Percentiles rank a stretch among this genome's conserved stretches.
Conservation (phyloP, 2,113 vertebrate species). For the Urocitellus parryii region DNA sequence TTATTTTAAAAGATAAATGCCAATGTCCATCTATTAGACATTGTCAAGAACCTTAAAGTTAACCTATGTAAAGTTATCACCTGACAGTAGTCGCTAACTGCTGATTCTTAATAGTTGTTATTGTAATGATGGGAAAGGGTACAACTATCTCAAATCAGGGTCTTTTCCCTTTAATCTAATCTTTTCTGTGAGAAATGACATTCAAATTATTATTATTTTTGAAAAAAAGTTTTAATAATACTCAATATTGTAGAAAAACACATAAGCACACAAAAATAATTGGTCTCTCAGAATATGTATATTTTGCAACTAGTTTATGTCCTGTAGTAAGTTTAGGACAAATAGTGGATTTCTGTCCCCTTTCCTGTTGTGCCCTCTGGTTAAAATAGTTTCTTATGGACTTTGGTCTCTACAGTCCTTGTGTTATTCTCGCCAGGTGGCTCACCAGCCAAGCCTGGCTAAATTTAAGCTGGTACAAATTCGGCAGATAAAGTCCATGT, state of each 20-base stretch:
- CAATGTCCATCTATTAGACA: not conserved
- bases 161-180: not conserved
- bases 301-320: not conserved
- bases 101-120: not conserved
- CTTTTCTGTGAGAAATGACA: conserved; percentile 36
- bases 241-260: not conserved
- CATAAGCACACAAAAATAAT: not conserved
- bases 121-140: not conserved
- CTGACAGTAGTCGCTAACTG: not conserved
- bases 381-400: not conserved
- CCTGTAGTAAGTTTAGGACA: not conserved
- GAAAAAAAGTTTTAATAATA: not conserved
- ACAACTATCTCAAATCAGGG: not conserved
- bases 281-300: not conserved
- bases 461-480: not conserved
- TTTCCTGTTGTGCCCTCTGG: not conserved
- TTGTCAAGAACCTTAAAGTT: not conserved
- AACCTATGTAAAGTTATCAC: not conserved
- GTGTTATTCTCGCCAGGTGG: not conserved
- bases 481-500: not conserved
- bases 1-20: conserved; percentile 25
- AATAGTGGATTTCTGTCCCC: not conserved
- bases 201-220: not conserved
- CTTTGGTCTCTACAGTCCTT: not conserved
- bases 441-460: not conserved